Evolutionary conservation across 2,888 invertebrate genomes (phyloP).

Genomic region (Sarcophaga carnaria): DNA sequence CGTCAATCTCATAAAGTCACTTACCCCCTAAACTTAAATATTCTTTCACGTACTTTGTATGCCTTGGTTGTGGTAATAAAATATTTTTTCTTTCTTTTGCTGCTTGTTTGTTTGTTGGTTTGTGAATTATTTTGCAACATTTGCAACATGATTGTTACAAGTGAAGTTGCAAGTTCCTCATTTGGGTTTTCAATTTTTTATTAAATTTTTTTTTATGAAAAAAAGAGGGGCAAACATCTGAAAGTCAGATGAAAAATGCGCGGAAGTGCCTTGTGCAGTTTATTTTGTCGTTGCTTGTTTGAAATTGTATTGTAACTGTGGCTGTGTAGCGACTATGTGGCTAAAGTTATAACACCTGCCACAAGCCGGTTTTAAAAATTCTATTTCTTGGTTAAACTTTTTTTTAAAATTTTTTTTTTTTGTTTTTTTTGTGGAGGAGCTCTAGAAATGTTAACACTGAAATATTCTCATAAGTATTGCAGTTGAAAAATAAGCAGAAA

Average conservation of each 20-base stretch:
- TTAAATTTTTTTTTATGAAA: slow-evolving; percentile 6
- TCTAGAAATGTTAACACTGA: background rate
- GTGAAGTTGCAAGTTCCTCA: slow-evolving; percentile 57
- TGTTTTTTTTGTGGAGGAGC: background rate
- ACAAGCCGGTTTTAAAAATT: slow-evolving; percentile 67
- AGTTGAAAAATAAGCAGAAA: background rate
- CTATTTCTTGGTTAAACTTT: slow-evolving; percentile 42
- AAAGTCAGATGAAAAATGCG: slow-evolving; percentile 66
- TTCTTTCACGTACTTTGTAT: slow-evolving; percentile 42
- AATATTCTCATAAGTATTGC: slow-evolving; percentile 4
- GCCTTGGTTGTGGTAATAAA: slow-evolving; percentile 39
- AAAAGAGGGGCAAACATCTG: slow-evolving; percentile 13
- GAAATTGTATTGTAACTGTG: slow-evolving; percentile 43
- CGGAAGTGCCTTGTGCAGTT: slow-evolving; percentile 69
- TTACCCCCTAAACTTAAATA: slow-evolving; percentile 48
- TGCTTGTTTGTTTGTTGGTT: slow-evolving; percentile 17
- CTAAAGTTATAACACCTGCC: slow-evolving; percentile 63
- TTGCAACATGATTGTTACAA: slow-evolving; percentile 36
- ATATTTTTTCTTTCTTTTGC: slow-evolving; percentile 26
- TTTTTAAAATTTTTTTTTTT: background rate
- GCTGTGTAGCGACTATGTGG: background rate
- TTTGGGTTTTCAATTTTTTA: slow-evolving; percentile 41
- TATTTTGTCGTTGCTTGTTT: slow-evolving; percentile 47
- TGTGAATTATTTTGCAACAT: slow-evolving; percentile 27
- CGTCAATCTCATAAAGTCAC: slow-evolving; percentile 63